phyloP scores from a whole-genome alignment of 1,140 invertebrate genomes.

The Drosophila sulfurigaster region DNA sequence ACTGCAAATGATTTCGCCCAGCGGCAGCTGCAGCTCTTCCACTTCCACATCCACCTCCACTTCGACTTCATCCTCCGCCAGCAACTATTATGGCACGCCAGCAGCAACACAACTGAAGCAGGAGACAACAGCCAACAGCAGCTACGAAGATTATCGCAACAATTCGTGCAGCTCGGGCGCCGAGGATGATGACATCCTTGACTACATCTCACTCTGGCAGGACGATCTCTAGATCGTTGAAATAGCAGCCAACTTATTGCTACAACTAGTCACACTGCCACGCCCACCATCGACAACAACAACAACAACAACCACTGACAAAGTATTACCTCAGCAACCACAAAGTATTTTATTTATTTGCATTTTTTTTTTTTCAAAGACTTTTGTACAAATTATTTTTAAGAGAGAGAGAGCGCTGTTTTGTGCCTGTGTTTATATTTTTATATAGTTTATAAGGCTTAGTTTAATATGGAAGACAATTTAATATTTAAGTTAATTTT shows the following conservation, averaged over 20 bases:
- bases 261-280: slow-evolving; percentile 58
- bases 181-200: slow-evolving; percentile 96
- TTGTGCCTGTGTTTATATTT: slow-evolving; percentile 62
- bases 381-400: slow-evolving; percentile 67
- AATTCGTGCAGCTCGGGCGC: slow-evolving; percentile 83
- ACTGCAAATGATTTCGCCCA: slow-evolving; percentile 43
- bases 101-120: slow-evolving; percentile 31
- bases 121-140: slow-evolving; percentile 25
- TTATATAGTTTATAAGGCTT: slow-evolving; percentile 64
- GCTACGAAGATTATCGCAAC: slow-evolving; percentile 73
- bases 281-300: slow-evolving; percentile 11
- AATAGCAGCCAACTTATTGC: background rate
- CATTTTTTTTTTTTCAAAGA: slow-evolving; percentile 44
- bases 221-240: slow-evolving; percentile 77
- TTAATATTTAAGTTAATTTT: slow-evolving; percentile 32
- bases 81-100: background rate
- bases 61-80: slow-evolving; percentile 7
- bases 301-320: slow-evolving; percentile 37
- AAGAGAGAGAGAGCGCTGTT: slow-evolving; percentile 34
- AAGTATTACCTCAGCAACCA: slow-evolving; percentile 77
- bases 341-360: slow-evolving; percentile 63
- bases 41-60: slow-evolving; percentile 18
- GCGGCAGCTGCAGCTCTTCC: slow-evolving; percentile 33
- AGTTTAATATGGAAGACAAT: slow-evolving; percentile 80
- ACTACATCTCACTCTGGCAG: slow-evolving; percentile 95